Base-by-base conservation (phyloP, 1,140 invertebrate genomes). In the Panagrolaimus sp. region DNA sequence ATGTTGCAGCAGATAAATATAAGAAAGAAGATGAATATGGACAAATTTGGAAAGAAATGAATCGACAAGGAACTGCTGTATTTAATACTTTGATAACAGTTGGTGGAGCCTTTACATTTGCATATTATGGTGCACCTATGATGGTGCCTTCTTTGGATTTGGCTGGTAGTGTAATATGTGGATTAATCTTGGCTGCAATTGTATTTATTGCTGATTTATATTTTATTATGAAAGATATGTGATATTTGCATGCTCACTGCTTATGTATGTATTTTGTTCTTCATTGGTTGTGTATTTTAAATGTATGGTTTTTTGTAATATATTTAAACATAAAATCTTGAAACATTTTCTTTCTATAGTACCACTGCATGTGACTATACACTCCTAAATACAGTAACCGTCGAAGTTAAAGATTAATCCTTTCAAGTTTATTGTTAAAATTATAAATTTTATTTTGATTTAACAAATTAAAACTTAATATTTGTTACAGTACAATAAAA, bases 171-270 rank as follows among this genome's bases (percentile, higher is more conserved):
- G 77, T 86, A 71, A 70, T 83, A 16, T 68, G 74, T 63, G 85
- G 85, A 9, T 69, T 86, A 8, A 77, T 84, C 16, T 69, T 85
- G 13, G 85, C 75, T 62, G 83, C 83, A 20, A 71, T 86, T 62
- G 84, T 86, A 5, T 86, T 86, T 70, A 85, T 86, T 78, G 85
- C 84, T 14, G 85, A 86, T 73, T 76, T 86, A 4, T 86, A 85
- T 68, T 86, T 86, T 71, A 73, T 86, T 64, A 44, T 86, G 20
- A 84, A 84, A 68, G 57, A 61, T 14, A 81, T 81, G 79, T 57
- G n/a, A 57, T n/a, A n/a, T n/a, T 57, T 16, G 31, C 31, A 4
- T 38, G 31, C n/a, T n/a, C n/a, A n/a, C n/a, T n/a, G n/a, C n/a
- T n/a, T 57, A 1, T 57, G 20, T 57, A 57, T 57, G 20, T 57